Percentiles rank a stretch among this genome's conserved stretches.
Conservation (phyloP, 2,888 invertebrate species). For the Graphium colonna region DNA sequence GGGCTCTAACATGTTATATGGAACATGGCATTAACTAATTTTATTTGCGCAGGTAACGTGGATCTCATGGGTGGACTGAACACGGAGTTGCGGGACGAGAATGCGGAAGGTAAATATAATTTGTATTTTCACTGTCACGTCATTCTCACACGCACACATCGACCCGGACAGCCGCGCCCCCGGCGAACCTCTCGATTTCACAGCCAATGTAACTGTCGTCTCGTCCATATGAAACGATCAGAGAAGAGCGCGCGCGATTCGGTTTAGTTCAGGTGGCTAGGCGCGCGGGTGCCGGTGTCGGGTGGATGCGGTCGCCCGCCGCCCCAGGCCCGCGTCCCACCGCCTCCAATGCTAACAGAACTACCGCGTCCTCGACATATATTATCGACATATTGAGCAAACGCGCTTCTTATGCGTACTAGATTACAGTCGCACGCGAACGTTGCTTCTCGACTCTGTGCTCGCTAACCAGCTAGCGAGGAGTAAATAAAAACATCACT, state of each 20-base stretch:
- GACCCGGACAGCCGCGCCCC: conserved; percentile 79
- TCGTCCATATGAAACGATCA: conserved; percentile 32
- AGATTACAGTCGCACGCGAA: not conserved
- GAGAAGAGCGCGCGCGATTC: conserved; percentile 63
- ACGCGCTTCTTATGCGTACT: not conserved
- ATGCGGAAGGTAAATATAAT: conserved; percentile 66
- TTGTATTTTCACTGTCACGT: conserved; percentile 51
- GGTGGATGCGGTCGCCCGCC: conserved; percentile 45
- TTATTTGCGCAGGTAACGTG: conserved; percentile 59
- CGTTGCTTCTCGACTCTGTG: too few species aligned
- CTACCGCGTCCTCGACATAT: conserved; percentile 8
- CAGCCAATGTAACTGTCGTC: conserved; percentile 32
- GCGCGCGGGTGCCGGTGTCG: conserved; percentile 70
- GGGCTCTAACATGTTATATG: conserved; percentile 25
- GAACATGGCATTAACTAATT: conserved; percentile 42
- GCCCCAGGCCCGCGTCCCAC: conserved; percentile 32
- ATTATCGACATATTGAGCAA: conserved; percentile 11
- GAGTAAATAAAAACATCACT: too few species aligned
- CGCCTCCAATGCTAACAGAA: conserved; percentile 24
- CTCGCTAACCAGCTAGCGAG: too few species aligned
- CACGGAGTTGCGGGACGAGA: conserved; percentile 69
- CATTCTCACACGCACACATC: conserved; percentile 74
- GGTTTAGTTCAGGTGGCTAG: conserved; percentile 55
- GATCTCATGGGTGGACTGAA: conserved; percentile 70
- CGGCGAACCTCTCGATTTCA: conserved; percentile 62